Evolutionary conservation across 2,797 vertebrate species (phyloP), one percentile per base, ranked within the genome.

Genomic region (Melanotaenia pygmaea): DNA sequence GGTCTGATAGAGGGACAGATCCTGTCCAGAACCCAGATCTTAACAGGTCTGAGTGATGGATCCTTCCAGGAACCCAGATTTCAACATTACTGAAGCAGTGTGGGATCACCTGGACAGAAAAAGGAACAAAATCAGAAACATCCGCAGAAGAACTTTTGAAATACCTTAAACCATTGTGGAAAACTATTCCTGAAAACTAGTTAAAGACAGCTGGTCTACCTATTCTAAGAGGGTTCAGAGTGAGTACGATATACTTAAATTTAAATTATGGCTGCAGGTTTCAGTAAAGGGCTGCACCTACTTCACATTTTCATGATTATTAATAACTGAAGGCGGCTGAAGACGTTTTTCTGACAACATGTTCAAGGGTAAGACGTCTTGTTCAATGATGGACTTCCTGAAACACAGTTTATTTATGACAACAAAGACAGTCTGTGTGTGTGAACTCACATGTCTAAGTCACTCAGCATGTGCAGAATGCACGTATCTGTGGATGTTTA

Each of bases 371-470:
- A 50, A n/a, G 43, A 18, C 5, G 18, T 22, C 47, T 40, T 56
- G 63, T 40, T 69, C 32, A 51, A 61, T 67, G 59, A 67, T 43
- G 50, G 20, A 35, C n/a, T 61, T 56, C 35, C 65, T 58, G 50
- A 51, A 45, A 35, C 54, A 53, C 57, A 60, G 22, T 68, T 20
- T 28, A 63, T 71, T 71, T 45, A 51, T 40, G 10, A 51, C 56
- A 74, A 38, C 7, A 38, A 22, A 35, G 58, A 47, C 37, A 47
- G 14, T 50, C 2, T 72, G 4, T 61, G 50, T 64, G 56, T 56
- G 18, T 47, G 20, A 50, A 22, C 18, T 13, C 45, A 76, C 28
- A 9, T 63, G 71, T 75, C 47, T 59, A 45, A 62, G 47, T 79
- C 28, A 74, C 37, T 32, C 45, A 63, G 63, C 50, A 56, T 64